phyloP scores from a whole-genome alignment of 1,140 invertebrate species.

The Acromyrmex charruanus region DNA sequence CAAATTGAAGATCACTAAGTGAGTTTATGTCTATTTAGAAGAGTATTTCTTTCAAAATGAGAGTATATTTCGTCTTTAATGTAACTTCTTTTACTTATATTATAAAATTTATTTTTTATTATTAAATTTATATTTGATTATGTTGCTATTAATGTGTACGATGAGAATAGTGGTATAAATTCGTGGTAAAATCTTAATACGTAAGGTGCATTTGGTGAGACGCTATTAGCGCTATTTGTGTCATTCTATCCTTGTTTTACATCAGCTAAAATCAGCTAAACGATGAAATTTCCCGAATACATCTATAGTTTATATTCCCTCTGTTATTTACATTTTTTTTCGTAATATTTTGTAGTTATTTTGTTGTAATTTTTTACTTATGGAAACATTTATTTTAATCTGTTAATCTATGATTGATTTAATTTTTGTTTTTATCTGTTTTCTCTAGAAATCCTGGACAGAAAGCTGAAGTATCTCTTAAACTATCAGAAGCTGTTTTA shows the following conservation, averaged over 20 bases:
- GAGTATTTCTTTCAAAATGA: neutral
- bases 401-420: constrained; percentile 10
- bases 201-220: no score
- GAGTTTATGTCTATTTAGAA: constrained; percentile 72
- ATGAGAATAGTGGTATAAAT: no score
- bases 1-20: constrained; percentile 92
- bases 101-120: neutral
- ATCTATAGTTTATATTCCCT: neutral
- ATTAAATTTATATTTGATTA: neutral
- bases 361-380: neutral
- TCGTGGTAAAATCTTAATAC: no score
- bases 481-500: constrained; percentile 90
- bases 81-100: neutral
- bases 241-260: no score
- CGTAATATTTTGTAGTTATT: neutral
- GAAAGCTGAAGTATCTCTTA: constrained; percentile 91
- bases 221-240: no score
- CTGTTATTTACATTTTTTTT: neutral
- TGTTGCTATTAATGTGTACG: no score
- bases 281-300: no score
- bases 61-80: neutral
- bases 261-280: no score
- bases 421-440: constrained; percentile 1
- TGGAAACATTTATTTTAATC: neutral
- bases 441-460: constrained; percentile 86